These are phyloP conservation scores for Phocoena phocoena DNA, from an alignment of 2,113 vertebrate species.

Conservation along the genomic window DNA sequence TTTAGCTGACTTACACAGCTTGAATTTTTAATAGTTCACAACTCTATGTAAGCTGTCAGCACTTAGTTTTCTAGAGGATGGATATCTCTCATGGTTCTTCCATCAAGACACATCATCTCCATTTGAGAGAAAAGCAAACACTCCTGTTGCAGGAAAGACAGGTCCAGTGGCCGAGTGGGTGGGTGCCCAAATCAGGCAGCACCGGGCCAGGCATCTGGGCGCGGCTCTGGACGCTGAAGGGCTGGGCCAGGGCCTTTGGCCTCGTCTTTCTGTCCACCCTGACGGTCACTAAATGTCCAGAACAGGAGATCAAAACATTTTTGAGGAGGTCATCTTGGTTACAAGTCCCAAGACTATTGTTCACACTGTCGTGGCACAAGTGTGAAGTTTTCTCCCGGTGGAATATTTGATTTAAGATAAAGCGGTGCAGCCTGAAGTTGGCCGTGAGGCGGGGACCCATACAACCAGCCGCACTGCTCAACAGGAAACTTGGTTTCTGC, in stretches of 20 bases:
- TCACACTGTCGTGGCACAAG: not conserved
- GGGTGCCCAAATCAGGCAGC: not conserved
- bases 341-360: not conserved
- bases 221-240: not conserved
- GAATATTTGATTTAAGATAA: constrained; percentile 6
- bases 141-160: not conserved
- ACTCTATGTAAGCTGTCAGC: not conserved
- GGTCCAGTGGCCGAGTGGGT: not conserved
- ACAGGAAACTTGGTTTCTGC: not conserved
- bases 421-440: not conserved
- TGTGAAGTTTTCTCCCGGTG: not conserved
- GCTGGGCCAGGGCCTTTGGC: not conserved
- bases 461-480: fast-evolving
- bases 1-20: constrained; percentile 42
- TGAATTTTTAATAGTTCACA: not conserved
- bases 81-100: not conserved
- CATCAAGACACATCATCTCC: not conserved
- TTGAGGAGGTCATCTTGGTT: not conserved
- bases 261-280: not conserved
- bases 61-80: no score
- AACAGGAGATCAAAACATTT: not conserved
- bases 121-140: not conserved
- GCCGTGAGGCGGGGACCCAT: fast-evolving
- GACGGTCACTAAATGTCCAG: not conserved
- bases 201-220: fast-evolving